These are phyloP conservation scores for Fukomys damarensis DNA, from an alignment of 2,113 vertebrate genomes.

Conservation along the genomic window DNA sequence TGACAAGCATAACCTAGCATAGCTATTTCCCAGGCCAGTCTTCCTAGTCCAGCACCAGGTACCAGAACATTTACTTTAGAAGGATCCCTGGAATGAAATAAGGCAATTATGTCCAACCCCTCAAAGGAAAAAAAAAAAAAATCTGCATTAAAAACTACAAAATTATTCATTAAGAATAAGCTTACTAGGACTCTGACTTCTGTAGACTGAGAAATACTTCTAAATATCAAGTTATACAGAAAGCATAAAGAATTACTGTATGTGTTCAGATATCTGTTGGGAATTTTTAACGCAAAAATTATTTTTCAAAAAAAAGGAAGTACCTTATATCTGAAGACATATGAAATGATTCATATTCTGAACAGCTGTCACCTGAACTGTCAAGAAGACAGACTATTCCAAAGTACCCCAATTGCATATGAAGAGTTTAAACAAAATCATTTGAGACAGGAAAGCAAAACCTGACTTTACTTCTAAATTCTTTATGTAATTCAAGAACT, in stretches of 20 bases:
- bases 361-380: neutral
- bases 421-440: constrained; percentile 36
- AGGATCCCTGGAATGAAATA: constrained; percentile 93
- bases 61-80: constrained; percentile 97
- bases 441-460: constrained; percentile 34
- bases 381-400: constrained; percentile 8
- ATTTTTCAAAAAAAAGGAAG: constrained; percentile 42
- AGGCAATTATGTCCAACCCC: constrained; percentile 84
- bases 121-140: constrained; percentile 67
- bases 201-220: constrained; percentile 51
- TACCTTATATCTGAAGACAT: constrained; percentile 12
- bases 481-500: neutral
- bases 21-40: constrained; percentile 98
- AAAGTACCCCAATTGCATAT: constrained; percentile 10
- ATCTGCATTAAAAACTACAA: constrained; percentile 74
- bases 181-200: constrained; percentile 34
- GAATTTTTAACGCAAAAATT: constrained; percentile 57
- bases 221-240: constrained; percentile 36
- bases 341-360: neutral
- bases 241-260: neutral
- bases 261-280: neutral
- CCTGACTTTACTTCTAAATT: constrained; percentile 44
- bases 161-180: constrained; percentile 58
- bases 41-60: constrained; percentile 98
- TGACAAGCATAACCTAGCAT: constrained; percentile 97